These are phyloP conservation scores for Porphyrio hochstetteri DNA, from an alignment of 2,113 vertebrate genomes.

Conservation along the genomic window DNA sequence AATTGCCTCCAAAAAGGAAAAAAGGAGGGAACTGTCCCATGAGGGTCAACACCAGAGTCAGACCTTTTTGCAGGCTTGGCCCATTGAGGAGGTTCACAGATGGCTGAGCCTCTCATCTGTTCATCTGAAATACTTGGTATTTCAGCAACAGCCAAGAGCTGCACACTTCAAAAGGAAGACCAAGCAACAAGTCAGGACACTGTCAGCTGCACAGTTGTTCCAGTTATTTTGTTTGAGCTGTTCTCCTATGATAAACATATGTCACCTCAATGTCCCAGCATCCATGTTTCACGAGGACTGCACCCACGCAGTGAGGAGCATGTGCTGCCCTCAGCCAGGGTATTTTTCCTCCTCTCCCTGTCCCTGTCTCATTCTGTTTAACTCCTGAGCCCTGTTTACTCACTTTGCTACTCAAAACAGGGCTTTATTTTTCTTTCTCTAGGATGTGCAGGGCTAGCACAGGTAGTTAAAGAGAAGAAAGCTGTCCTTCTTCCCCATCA, in stretches of 20 bases:
- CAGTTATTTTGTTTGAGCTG: neutral
- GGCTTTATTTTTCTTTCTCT: conserved; percentile 50
- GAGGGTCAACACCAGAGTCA: neutral
- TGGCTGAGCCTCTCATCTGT: neutral
- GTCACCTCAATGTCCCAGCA: rapidly evolving
- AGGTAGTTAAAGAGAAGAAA: neutral
- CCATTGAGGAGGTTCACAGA: neutral
- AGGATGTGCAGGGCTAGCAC: neutral
- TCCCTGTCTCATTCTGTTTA: neutral
- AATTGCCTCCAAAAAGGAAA: neutral
- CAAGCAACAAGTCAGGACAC: neutral
- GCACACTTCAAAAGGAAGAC: neutral
- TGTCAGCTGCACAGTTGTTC: neutral
- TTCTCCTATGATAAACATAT: neutral
- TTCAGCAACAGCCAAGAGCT: neutral
- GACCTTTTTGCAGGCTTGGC: neutral
- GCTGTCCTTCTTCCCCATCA: conserved; percentile 26
- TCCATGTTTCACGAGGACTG: neutral
- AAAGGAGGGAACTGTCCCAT: neutral
- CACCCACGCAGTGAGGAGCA: rapidly evolving
- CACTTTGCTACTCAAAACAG: conserved; percentile 50
- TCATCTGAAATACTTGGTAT: neutral
- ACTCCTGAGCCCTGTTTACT: conserved; percentile 36
- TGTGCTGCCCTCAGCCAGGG: neutral
- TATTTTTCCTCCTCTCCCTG: neutral